Percentiles rank a stretch among this genome's conserved stretches.
phyloP scores from a whole-genome alignment of 2,888 invertebrate genomes.

The Melitaea athalia region DNA sequence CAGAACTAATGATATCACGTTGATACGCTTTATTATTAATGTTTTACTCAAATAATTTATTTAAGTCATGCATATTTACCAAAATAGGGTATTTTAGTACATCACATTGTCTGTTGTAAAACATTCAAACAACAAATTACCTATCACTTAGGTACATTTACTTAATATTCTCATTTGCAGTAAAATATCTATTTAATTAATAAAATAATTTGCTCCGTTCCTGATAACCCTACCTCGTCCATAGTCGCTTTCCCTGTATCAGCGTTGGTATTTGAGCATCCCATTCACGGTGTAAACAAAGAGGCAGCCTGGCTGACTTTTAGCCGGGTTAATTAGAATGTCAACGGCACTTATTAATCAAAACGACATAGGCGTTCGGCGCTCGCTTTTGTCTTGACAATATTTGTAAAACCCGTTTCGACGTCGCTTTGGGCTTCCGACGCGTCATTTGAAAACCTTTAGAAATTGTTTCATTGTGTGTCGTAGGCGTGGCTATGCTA shows the following conservation, averaged over 20 bases:
- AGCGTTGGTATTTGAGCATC: slow-evolving; percentile 55
- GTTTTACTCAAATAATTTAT: too few species aligned
- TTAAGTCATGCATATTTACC: too few species aligned
- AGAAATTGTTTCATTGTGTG: slow-evolving; percentile 29
- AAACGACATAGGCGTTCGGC: slow-evolving; percentile 48
- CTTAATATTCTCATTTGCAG: background rate
- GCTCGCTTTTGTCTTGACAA: slow-evolving; percentile 37
- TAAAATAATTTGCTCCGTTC: background rate
- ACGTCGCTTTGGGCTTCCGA: slow-evolving; percentile 32
- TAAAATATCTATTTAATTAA: background rate
- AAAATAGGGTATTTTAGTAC: too few species aligned
- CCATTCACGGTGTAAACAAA: slow-evolving; percentile 66
- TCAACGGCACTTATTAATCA: slow-evolving; percentile 79
- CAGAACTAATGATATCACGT: too few species aligned
- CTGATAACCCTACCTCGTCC: slow-evolving; percentile 13
- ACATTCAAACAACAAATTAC: background rate
- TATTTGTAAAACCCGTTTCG: slow-evolving; percentile 38
- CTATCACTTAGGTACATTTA: background rate
- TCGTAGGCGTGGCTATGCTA: background rate
- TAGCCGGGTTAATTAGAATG: slow-evolving; percentile 79
- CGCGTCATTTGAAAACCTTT: slow-evolving; percentile 39
- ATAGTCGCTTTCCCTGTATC: slow-evolving; percentile 34
- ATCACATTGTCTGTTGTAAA: too few species aligned
- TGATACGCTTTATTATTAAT: too few species aligned
- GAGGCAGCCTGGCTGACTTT: slow-evolving; percentile 66